Percentiles rank a stretch among this genome's conserved stretches.
Evolutionary conservation across 2,113 vertebrate species (phyloP).

Genomic region (Trichomycterus rosablanca): DNA sequence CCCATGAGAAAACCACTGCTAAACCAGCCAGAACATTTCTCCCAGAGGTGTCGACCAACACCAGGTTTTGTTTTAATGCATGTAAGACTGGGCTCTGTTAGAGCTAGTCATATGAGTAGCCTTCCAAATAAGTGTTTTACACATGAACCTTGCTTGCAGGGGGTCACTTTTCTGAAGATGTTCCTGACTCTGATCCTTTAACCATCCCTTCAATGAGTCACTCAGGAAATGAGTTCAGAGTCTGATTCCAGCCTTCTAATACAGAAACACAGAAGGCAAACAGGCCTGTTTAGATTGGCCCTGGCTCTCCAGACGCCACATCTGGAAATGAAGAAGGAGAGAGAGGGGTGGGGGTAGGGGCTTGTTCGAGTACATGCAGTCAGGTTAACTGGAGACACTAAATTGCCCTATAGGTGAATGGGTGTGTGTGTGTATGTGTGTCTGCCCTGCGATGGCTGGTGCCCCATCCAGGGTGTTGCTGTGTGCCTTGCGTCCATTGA

Average conservation of each 20-base stretch:
- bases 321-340: constrained; percentile 44
- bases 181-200: constrained; percentile 16
- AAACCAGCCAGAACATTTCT: constrained; percentile 20
- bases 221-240: constrained; percentile 54
- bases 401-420: no score
- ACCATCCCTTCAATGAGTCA: constrained; percentile 40
- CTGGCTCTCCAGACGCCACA: constrained; percentile 43
- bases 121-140: constrained; percentile 2
- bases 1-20: constrained; percentile 3
- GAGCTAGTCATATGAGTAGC: constrained; percentile 6
- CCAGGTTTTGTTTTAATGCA: constrained; percentile 1
- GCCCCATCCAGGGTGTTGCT: no score
- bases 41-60: not conserved
- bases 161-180: constrained; percentile 9
- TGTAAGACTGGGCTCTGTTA: constrained; percentile 7
- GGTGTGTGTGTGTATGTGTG: no score
- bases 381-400: no score
- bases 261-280: constrained; percentile 41
- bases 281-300: constrained; percentile 53
- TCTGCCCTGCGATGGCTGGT: no score
- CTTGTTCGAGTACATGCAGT: constrained; percentile 35
- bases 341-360: not conserved
- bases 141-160: not conserved
- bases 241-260: constrained; percentile 49
- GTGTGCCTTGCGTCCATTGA: no score